phyloP scores from a whole-genome alignment of 2,888 invertebrate species.

The Andrena hattorfiana region DNA sequence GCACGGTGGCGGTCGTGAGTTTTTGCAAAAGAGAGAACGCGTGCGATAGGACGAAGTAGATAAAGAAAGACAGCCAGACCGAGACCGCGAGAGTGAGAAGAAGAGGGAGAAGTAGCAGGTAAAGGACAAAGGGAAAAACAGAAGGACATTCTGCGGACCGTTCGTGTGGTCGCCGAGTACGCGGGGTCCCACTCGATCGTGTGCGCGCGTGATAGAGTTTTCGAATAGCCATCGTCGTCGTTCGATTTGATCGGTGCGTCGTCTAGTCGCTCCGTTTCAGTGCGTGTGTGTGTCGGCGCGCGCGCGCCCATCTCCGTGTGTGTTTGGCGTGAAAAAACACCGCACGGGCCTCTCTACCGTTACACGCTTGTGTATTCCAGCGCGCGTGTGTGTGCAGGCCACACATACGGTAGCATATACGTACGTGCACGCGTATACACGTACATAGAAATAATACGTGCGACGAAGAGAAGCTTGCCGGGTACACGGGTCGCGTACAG shows the following conservation, averaged over 20 bases:
- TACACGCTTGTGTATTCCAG: constrained; percentile 3
- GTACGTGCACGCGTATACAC: constrained; percentile 11
- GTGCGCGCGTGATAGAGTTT: constrained; percentile 47
- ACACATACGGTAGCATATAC: neutral
- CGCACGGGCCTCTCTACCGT: constrained; percentile 4
- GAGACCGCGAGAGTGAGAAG: constrained; percentile 1
- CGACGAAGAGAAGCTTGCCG: constrained; percentile 44
- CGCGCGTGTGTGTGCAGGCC: constrained; percentile 27
- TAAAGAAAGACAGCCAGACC: constrained; percentile 25
- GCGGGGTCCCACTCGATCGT: constrained; percentile 53
- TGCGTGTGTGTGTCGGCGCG: constrained; percentile 60
- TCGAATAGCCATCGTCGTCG: constrained; percentile 51
- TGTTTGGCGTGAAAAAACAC: constrained; percentile 21
- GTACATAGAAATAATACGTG: constrained; percentile 36
- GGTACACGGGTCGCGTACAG: constrained; percentile 60
- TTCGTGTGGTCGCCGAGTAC: constrained; percentile 26
- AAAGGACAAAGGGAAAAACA: constrained; percentile 18
- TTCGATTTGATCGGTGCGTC: constrained; percentile 64
- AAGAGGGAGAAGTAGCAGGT: neutral
- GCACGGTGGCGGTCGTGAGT: constrained; percentile 73
- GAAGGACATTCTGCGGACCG: constrained; percentile 14
- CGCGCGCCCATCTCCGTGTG: constrained; percentile 53
- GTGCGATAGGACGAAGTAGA: constrained; percentile 43
- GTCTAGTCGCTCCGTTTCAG: constrained; percentile 48
- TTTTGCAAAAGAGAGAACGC: constrained; percentile 53